Percentiles rank a stretch among this genome's conserved stretches.
Conservation (phyloP, 2,888 invertebrate genomes). For the Gymnocheta viridis region DNA sequence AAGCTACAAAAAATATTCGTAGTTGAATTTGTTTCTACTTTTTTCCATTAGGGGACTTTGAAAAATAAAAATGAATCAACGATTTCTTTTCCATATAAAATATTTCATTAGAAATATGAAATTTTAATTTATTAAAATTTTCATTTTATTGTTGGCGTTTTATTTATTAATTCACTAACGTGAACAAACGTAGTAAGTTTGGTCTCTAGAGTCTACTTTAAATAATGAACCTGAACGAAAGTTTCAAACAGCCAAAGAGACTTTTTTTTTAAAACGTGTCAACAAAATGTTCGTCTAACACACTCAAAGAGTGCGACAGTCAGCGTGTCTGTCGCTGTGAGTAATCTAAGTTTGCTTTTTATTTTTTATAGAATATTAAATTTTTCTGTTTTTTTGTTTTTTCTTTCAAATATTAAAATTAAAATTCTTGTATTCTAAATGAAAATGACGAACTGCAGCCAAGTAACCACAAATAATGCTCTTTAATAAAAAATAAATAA, state of each 20-base stretch:
- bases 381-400: background rate
- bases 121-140: background rate
- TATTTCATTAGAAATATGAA: background rate
- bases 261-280: background rate
- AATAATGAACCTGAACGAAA: slow-evolving; percentile 19
- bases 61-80: no score
- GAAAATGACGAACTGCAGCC: slow-evolving; percentile 36
- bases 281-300: background rate
- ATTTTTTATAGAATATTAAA: no score
- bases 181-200: background rate
- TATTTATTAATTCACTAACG: background rate
- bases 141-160: no score
- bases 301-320: background rate
- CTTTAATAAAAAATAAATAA: background rate
- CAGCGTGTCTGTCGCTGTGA: background rate
- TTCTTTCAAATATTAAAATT: background rate
- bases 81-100: no score
- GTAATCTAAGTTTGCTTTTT: background rate
- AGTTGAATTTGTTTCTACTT: no score
- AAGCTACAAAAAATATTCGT: no score
- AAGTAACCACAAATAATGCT: no score
- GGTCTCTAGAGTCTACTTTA: slow-evolving; percentile 17
- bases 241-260: background rate
- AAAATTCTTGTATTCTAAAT: slow-evolving; percentile 2
- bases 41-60: no score